Conservation (phyloP, 2,797 vertebrate genomes). For the Masticophis lateralis region DNA sequence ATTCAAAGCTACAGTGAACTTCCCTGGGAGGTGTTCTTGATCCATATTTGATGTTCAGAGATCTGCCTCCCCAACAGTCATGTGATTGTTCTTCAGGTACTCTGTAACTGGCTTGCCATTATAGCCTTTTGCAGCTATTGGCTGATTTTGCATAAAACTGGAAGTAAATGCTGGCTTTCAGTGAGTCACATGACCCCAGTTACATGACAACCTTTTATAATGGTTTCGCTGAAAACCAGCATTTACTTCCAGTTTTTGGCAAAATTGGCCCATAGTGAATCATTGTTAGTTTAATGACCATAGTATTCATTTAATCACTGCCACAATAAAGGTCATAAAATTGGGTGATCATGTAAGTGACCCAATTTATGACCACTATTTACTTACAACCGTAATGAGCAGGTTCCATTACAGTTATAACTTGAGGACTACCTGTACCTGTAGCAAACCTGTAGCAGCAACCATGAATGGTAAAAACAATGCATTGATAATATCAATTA, state of each 20-base stretch:
- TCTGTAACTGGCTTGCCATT: background rate
- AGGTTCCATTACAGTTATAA: background rate
- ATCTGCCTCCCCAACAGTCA: background rate
- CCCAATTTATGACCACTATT: background rate
- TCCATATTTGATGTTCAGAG: background rate
- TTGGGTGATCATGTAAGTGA: accelerated
- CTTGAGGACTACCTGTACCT: background rate
- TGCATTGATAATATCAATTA: background rate
- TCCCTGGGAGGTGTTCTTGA: background rate
- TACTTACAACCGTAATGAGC: background rate
- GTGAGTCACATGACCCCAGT: background rate
- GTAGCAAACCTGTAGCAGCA: background rate
- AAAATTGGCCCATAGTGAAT: background rate
- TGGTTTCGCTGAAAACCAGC: background rate
- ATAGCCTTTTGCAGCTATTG: background rate
- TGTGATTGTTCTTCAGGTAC: background rate
- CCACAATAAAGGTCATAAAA: background rate
- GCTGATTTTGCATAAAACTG: background rate
- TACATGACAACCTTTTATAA: background rate
- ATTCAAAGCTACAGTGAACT: background rate
- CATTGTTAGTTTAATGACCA: background rate
- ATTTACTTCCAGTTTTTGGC: background rate
- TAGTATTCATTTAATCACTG: background rate
- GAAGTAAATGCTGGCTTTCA: background rate
- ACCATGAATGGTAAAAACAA: background rate